A percentile compares a stretch with the other conserved stretches of the same genome.
Conservation (phyloP, 2,888 invertebrate genomes). For the Drosophila rubida region DNA sequence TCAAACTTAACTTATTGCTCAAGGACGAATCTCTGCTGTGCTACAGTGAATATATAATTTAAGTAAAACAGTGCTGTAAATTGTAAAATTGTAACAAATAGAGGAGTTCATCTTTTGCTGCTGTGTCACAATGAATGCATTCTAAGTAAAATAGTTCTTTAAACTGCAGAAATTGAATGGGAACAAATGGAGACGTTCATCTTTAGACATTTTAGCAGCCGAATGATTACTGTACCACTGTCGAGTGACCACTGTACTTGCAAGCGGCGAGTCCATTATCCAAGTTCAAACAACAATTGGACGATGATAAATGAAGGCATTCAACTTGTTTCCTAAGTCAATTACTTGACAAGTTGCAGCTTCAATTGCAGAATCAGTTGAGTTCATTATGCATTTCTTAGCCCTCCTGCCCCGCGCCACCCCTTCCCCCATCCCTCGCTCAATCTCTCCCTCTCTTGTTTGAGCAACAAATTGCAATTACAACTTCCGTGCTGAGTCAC, state of each 20-base stretch:
- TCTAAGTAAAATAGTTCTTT: too few relatives aligned
- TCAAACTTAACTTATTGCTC: not conserved
- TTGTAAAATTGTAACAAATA: too few relatives aligned
- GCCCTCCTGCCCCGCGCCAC: not conserved
- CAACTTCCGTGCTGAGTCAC: conserved; percentile 71
- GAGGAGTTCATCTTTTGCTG: too few relatives aligned
- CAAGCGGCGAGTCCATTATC: conserved; percentile 1
- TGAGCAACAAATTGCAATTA: conserved; percentile 57
- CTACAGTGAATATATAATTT: not conserved
- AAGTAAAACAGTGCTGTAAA: not conserved
- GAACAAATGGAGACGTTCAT: too few relatives aligned
- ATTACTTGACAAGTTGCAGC: conserved; percentile 31
- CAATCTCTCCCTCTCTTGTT: conserved; percentile 1
- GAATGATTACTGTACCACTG: too few relatives aligned
- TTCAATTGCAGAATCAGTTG: conserved; percentile 25
- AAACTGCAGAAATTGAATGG: too few relatives aligned
- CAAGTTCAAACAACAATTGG: conserved; percentile 35
- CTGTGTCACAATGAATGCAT: too few relatives aligned
- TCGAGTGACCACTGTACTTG: not conserved
- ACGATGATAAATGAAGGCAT: conserved; percentile 29
- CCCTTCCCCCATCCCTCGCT: not conserved
- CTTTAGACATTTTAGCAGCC: too few relatives aligned
- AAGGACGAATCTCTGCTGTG: not conserved
- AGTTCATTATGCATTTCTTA: conserved; percentile 39
- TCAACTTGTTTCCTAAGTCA: conserved; percentile 35